Conservation (phyloP, 1,140 invertebrate species). For the Meloidogyne exigua region DNA sequence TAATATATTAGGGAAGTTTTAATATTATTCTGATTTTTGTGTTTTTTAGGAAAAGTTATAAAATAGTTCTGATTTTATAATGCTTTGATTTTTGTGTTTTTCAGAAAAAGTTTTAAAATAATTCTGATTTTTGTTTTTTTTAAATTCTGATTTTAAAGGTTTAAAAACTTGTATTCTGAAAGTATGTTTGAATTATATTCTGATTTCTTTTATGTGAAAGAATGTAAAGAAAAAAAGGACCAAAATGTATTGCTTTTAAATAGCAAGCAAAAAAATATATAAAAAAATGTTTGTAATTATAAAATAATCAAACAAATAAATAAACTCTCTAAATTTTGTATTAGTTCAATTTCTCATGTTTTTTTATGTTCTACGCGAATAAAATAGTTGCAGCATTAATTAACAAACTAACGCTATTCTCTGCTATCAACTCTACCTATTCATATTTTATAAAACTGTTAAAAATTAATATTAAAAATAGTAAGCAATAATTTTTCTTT, state of each 20-base stretch:
- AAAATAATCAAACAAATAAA: no score
- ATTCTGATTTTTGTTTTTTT: no score
- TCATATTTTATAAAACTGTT: neutral
- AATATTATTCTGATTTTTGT: neutral
- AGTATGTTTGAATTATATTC: no score
- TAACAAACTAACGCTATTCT: neutral
- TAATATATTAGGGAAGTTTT: neutral
- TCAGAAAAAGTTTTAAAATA: neutral
- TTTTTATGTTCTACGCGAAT: neutral
- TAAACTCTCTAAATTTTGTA: neutral
- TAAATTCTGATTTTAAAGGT: no score
- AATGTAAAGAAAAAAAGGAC: neutral
- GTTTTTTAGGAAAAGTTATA: neutral
- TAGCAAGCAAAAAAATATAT: neutral
- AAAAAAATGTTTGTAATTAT: neutral
- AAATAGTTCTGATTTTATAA: no score
- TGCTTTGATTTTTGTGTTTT: no score
- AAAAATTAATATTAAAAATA: neutral
- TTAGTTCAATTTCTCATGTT: neutral
- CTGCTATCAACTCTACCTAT: neutral
- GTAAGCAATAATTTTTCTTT: neutral
- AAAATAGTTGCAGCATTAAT: neutral
- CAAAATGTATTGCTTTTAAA: neutral
- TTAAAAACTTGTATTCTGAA: no score
- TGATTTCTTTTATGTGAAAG: neutral